phyloP scores from a whole-genome alignment of 2,113 vertebrate genomes.

The Myotis brandtii region DNA sequence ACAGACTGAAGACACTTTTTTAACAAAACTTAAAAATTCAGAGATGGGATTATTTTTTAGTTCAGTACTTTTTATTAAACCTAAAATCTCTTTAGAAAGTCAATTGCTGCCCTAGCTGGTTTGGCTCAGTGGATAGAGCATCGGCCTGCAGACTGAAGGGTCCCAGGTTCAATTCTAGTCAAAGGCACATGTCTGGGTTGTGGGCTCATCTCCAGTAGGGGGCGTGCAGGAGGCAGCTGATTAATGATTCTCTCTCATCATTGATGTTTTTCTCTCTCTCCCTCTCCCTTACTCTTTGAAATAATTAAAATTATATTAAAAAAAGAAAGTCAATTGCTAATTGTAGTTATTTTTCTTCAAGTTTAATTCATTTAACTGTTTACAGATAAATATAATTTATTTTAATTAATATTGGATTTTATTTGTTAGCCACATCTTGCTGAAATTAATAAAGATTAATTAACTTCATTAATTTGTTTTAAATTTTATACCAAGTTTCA shows the following conservation, averaged over 20 bases:
- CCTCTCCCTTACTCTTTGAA: no score
- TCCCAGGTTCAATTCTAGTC: no score
- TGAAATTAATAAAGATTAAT: slow-evolving; percentile 21
- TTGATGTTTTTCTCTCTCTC: no score
- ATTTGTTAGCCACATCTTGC: slow-evolving; percentile 16
- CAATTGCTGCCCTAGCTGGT: no score
- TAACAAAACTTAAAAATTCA: neutral
- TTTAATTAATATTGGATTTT: neutral
- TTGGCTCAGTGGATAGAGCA: no score
- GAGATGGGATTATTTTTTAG: neutral
- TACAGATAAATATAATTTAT: neutral
- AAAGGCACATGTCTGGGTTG: no score
- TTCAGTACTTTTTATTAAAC: neutral
- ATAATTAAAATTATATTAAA: no score
- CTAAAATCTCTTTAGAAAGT: neutral
- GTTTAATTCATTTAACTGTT: neutral
- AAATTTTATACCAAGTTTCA: neutral
- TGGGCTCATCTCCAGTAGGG: no score
- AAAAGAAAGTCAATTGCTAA: neutral
- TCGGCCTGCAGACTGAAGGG: no score
- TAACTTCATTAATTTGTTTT: slow-evolving; percentile 21
- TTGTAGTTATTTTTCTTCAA: neutral
- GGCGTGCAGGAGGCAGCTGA: no score
- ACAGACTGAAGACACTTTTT: neutral
- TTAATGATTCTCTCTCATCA: no score